Evolutionary conservation across 1,140 invertebrate species (phyloP).

Genomic region (Zeugodacus cucurbitae): DNA sequence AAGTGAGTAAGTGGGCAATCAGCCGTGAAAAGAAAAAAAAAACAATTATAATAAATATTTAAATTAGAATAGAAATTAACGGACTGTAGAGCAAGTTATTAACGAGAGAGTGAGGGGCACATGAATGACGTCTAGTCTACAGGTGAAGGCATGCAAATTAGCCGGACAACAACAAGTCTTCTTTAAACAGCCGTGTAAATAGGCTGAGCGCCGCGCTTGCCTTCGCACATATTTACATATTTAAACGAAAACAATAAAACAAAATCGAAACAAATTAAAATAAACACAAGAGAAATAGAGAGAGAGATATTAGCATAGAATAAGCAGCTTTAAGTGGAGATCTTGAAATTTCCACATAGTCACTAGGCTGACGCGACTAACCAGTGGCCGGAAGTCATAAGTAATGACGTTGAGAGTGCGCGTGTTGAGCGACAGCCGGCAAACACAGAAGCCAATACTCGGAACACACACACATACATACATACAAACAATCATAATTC

Average conservation of each 20-base stretch:
- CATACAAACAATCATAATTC: background rate
- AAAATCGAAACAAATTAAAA: background rate
- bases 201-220: background rate
- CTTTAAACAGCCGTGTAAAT: background rate
- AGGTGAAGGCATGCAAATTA: conserved; percentile 30
- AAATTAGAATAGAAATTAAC: conserved; percentile 22
- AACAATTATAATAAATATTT: background rate
- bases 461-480: background rate
- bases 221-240: background rate
- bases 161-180: background rate
- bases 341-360: background rate
- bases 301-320: background rate
- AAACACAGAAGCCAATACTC: conserved; percentile 3
- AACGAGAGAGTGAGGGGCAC: background rate
- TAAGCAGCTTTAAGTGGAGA: background rate
- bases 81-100: background rate
- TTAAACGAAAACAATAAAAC: background rate
- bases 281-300: background rate
- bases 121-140: background rate
- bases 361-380: background rate
- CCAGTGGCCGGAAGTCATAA: conserved; percentile 12
- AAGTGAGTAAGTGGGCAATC: conserved; percentile 5
- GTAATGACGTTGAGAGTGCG: conserved; percentile 10
- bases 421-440: background rate
- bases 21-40: background rate